Evolutionary conservation across 2,113 vertebrate genomes (phyloP).

Genomic region (Falcunculus frontatus): DNA sequence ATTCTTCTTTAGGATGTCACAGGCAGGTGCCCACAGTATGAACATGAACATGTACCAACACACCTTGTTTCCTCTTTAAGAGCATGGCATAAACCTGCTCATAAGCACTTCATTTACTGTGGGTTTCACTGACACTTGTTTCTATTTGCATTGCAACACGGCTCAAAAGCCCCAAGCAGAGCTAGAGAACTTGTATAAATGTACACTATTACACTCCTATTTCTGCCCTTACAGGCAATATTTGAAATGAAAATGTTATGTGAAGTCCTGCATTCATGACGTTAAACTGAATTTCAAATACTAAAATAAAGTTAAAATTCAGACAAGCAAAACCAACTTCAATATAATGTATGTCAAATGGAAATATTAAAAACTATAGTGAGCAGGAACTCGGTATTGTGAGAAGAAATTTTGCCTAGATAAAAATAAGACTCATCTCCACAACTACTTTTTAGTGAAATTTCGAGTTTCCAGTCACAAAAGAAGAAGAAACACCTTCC

Average conservation of each 20-base stretch:
- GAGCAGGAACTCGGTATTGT: neutral
- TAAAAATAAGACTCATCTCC: neutral
- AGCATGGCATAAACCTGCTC: neutral
- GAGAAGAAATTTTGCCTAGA: neutral
- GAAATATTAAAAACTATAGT: neutral
- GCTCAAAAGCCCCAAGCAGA: neutral
- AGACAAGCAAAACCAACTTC: neutral
- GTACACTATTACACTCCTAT: neutral
- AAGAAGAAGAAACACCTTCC: neutral
- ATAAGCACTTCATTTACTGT: neutral
- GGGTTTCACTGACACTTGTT: neutral
- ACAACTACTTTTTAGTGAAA: neutral
- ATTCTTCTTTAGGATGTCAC: neutral
- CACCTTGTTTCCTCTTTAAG: neutral
- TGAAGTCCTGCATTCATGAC: neutral
- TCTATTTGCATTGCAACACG: neutral
- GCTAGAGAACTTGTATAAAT: neutral
- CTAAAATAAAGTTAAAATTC: neutral
- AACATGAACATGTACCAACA: neutral
- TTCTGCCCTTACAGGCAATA: neutral
- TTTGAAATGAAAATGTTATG: neutral
- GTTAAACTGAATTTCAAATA: neutral
- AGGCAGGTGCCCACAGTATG: neutral
- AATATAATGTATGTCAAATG: fast-evolving
- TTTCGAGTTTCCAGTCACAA: neutral